Evolutionary conservation across 1,140 invertebrate species (phyloP), one percentile per base, ranked within the genome.

Genomic region (Tribolium castaneum): DNA sequence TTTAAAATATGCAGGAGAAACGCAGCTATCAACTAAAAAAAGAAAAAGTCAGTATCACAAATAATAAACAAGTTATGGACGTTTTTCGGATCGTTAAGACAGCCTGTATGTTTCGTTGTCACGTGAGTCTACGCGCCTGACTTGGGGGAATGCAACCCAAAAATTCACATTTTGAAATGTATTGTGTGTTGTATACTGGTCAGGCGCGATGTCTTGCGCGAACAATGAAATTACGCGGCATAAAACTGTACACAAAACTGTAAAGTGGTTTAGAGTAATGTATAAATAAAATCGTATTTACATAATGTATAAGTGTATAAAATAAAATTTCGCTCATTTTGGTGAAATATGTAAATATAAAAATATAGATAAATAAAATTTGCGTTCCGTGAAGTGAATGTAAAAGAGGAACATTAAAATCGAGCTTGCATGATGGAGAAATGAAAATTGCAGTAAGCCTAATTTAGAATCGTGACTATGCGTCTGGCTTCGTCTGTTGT

Each of bases 281-380:
- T 45, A 10, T 45, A 10, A 45, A 45, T n/a, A 45, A 45, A n/a
- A 45, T 10, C 34, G 12, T 73, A 73, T 73, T 22, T 73, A 73
- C 71, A 73, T 73, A 52, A 73, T 72, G 12, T 72, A 51, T 72
- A 45, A 12, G 13, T 52, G 52, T 73, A 73, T 73, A 73, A 73
- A 73, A 73, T 54, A 73, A 73, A 25, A 34, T 73, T 51, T 71
- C 9, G 16, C 22, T 49, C 30, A 51, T 73, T 12, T 66, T 9
- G 59, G 25, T n/a, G 50, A 73, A 52, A 73, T 52, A 73, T 73
- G 50, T 72, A 51, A 72, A 72, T 73, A 73, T 73, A 73, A 73
- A 73, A 52, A 73, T 73, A 73, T 73, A 73, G 52, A 73, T 73
- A 73, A 73, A 73, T 72, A 54, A 50, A 52, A 54, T 62, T n/a